Conservation (phyloP, 2,113 vertebrate species). For the Lutjanus erythropterus region DNA sequence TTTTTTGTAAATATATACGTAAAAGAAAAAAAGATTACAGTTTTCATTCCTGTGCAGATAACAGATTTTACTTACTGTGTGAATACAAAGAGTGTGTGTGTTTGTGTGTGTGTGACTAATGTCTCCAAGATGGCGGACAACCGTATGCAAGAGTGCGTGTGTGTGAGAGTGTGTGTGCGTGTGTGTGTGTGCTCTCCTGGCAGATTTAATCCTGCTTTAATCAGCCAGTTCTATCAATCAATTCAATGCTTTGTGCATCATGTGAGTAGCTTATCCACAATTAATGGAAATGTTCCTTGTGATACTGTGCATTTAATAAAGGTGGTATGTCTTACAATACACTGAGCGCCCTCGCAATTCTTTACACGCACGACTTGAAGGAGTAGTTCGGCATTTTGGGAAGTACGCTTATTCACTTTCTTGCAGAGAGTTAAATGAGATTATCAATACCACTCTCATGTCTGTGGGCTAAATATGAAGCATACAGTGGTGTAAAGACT, state of each 20-base stretch:
- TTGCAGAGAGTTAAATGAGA: too few relatives aligned
- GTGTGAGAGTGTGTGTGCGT: slow-evolving; percentile 62
- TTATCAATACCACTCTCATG: too few relatives aligned
- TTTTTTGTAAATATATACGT: slow-evolving; percentile 79
- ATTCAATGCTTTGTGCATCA: slow-evolving; percentile 96
- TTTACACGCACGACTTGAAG: not conserved
- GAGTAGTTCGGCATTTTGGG: not conserved
- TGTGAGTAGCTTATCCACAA: slow-evolving; percentile 96
- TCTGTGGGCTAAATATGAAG: too few relatives aligned
- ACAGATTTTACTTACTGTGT: slow-evolving; percentile 76
- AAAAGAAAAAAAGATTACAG: slow-evolving; percentile 69
- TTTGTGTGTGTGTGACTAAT: slow-evolving; percentile 61
- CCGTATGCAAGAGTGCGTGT: slow-evolving; percentile 42
- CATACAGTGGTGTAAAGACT: too few relatives aligned
- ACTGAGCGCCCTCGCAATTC: not conserved
- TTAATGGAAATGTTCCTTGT: slow-evolving; percentile 98
- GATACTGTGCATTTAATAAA: slow-evolving; percentile 99
- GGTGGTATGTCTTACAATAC: slow-evolving; percentile 93
- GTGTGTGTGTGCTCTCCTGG: slow-evolving; percentile 85
- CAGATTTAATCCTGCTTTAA: slow-evolving; percentile 95
- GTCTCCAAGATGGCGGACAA: slow-evolving; percentile 73
- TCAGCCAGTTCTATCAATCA: slow-evolving; percentile 87
- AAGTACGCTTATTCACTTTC: too few relatives aligned
- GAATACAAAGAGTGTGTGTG: slow-evolving; percentile 61
- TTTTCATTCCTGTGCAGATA: slow-evolving; percentile 79